These are phyloP conservation scores for Oryzias sinensis DNA, from an alignment of 2,797 vertebrate genomes.

Conservation along the genomic window DNA sequence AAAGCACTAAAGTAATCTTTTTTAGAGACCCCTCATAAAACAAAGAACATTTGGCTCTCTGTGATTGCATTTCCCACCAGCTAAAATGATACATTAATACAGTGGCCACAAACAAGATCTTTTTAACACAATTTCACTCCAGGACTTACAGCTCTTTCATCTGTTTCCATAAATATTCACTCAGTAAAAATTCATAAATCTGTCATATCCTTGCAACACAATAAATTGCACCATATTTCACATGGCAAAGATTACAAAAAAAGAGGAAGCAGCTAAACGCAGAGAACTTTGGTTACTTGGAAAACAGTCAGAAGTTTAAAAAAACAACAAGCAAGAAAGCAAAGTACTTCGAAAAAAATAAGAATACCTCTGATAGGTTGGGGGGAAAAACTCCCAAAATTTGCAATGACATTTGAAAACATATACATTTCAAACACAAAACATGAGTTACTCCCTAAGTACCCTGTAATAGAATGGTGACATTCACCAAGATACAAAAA, in stretches of 20 bases:
- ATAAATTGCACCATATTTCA: conserved; percentile 81
- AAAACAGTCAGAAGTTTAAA: conserved; percentile 30
- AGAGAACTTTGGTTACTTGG: conserved; percentile 31
- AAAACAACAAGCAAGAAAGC: conserved; percentile 18
- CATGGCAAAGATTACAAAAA: conserved; percentile 52
- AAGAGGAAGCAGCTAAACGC: conserved; percentile 41
- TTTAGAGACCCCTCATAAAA: conserved; percentile 74
- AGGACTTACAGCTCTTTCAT: conserved; percentile 79
- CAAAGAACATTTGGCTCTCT: conserved; percentile 75
- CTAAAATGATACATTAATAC: conserved; percentile 81
- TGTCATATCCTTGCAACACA: conserved; percentile 79
- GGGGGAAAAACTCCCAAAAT: conserved; percentile 10
- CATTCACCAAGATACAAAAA: neutral
- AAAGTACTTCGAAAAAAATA: conserved; percentile 11
- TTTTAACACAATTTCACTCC: conserved; percentile 77
- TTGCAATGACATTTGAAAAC: neutral
- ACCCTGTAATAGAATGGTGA: too few species aligned
- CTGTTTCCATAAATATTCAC: conserved; percentile 81
- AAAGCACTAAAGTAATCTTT: conserved; percentile 78
- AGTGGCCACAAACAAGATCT: conserved; percentile 76
- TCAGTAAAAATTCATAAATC: conserved; percentile 80
- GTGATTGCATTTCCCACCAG: conserved; percentile 77
- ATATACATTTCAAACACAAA: conserved; percentile 1
- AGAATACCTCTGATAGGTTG: conserved; percentile 29
- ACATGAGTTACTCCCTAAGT: conserved; percentile 13